A percentile compares a stretch with the other conserved stretches of the same genome.
phyloP scores from a whole-genome alignment of 2,113 vertebrate species.

The Psittacara wagleri region DNA sequence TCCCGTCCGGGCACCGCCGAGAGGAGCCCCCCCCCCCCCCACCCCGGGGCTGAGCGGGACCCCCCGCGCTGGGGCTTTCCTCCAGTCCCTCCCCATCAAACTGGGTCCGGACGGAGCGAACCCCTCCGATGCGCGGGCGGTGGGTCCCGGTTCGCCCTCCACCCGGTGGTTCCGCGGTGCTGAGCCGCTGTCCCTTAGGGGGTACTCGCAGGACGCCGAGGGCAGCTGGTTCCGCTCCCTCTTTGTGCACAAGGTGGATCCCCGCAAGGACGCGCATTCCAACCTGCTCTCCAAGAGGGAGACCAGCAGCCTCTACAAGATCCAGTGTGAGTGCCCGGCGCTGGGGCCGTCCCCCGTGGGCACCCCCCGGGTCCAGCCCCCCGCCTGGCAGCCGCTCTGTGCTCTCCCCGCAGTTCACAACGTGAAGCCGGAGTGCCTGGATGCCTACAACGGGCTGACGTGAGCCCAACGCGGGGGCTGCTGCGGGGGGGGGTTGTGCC shows the following conservation, averaged over 20 bases:
- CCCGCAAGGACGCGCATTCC: constrained; percentile 94
- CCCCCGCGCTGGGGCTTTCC: background rate
- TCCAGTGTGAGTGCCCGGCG: constrained; percentile 83
- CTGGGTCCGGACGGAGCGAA: background rate
- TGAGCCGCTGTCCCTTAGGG: constrained; percentile 60
- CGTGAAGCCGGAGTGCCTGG: constrained; percentile 92
- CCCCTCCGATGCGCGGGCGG: too few relatives aligned
- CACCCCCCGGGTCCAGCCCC: background rate
- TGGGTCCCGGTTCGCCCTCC: accelerated
- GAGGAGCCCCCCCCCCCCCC: too few relatives aligned
- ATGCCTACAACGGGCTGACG: constrained; percentile 92
- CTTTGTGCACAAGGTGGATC: constrained; percentile 91
- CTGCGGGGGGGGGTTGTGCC: accelerated
- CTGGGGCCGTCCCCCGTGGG: too few relatives aligned
- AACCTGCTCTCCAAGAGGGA: constrained; percentile 95
- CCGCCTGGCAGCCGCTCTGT: background rate
- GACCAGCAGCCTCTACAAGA: constrained; percentile 94
- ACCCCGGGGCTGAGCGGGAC: too few relatives aligned
- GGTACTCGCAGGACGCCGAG: constrained; percentile 80
- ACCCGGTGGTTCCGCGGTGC: background rate
- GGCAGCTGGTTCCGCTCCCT: constrained; percentile 92
- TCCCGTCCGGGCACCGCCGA: too few relatives aligned
- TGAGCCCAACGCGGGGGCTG: constrained; percentile 47
- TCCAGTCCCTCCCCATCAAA: background rate
- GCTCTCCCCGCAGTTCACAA: constrained; percentile 86